Conservation (phyloP, 2,888 invertebrate species). For the Nemoura dubitans region DNA sequence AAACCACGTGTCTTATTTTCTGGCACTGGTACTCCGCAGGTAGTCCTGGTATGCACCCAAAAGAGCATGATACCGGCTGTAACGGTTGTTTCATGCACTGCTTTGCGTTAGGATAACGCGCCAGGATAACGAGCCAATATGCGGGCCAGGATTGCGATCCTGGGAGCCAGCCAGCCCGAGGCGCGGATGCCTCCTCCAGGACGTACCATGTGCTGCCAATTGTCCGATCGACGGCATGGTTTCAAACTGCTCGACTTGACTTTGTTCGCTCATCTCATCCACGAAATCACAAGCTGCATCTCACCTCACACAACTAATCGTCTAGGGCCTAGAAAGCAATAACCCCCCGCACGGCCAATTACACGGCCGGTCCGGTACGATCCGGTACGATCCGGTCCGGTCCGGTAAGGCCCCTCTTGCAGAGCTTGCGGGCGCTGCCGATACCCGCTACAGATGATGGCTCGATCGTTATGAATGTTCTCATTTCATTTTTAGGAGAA, state of each 20-base stretch:
- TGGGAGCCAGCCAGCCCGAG: background rate
- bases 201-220: background rate
- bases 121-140: background rate
- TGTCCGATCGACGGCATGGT: background rate
- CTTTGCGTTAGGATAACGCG: background rate
- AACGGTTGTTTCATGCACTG: background rate
- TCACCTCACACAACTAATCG: background rate
- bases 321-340: background rate
- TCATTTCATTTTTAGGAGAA: conserved; percentile 71
- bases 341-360: background rate
- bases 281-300: background rate
- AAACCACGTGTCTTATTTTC: too few relatives aligned
- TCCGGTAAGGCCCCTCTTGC: too few relatives aligned
- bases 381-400: too few relatives aligned
- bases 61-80: background rate
- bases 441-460: background rate
- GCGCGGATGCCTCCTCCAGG: background rate
- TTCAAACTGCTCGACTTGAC: too few relatives aligned
- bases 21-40: too few relatives aligned
- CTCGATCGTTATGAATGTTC: conserved; percentile 23
- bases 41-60: background rate
- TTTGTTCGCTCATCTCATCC: background rate
- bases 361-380: too few relatives aligned
- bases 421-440: background rate
- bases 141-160: background rate